Conservation (phyloP, 2,797 vertebrate genomes). For the Silurus aristotelis region DNA sequence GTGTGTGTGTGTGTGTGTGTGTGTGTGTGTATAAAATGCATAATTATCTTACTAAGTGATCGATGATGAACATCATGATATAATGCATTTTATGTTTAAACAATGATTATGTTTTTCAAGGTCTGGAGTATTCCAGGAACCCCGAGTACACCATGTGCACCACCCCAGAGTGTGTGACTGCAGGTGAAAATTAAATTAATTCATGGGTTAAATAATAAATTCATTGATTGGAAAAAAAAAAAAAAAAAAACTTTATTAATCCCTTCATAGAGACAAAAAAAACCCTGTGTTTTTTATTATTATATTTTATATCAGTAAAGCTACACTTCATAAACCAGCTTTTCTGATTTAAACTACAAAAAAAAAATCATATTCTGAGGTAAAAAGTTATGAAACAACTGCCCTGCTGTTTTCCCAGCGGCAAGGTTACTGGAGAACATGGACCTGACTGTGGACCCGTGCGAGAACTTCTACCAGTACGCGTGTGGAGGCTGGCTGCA, state of each 20-base stretch:
- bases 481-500: conserved; percentile 93
- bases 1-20: background rate
- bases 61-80: background rate
- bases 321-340: background rate
- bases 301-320: background rate
- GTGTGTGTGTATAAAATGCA: background rate
- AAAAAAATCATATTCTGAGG: background rate
- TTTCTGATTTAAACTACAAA: background rate
- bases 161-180: conserved; percentile 86
- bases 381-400: background rate
- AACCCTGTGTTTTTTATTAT: background rate
- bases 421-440: conserved; percentile 93
- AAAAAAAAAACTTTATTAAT: background rate
- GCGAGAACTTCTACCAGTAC: conserved; percentile 93
- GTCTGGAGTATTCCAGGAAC: conserved; percentile 63
- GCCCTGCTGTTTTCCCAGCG: conserved; percentile 68
- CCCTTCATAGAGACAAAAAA: no score
- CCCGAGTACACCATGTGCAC: conserved; percentile 75
- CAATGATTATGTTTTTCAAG: conserved; percentile 72
- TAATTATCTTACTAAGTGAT: background rate
- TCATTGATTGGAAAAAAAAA: background rate
- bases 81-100: background rate
- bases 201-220: no score
- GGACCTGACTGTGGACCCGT: conserved; percentile 83
- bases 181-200: conserved; percentile 75